Base-by-base conservation (phyloP, 1,140 invertebrate species). In the Ips nitidus region DNA sequence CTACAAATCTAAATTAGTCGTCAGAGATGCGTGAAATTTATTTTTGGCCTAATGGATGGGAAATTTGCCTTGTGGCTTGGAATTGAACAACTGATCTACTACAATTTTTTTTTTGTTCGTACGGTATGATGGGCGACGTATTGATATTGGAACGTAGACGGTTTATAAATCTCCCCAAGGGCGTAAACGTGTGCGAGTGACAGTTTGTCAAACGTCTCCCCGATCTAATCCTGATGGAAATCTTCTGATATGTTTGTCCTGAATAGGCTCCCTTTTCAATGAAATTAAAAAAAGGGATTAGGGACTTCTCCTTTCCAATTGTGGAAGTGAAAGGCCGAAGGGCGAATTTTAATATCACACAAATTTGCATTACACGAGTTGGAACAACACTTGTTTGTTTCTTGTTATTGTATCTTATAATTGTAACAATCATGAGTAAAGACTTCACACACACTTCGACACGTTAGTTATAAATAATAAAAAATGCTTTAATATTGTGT, bases 151-250 rank as follows among this genome's bases (percentile, higher is more conserved):
- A 61, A 61, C 58, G 43, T 37, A 61, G 58, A 8, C 42, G 7
- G 5, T 43, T 45, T 4, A 61, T 58, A 61, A 4, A 61, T 38
- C 5, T 5, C 40, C 37, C 2, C 4, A 40, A 22, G 55, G 37
- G 41, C 52, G 5, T 37, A 55, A 55, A 50, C 45, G 41, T 36
- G 58, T 61, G 58, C 43, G 37, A 43, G 58, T 61, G 58, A 61
- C 58, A 61, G 58, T 61, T 61, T 61, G 58, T 61, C 58, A 61
- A 45, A 61, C 41, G 58, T 43, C 41, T n/a, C 6, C n/a, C 47
- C 43, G 40, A 40, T 57, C 55, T 57, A 57, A 57, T 57, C 58
- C 58, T 43, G 58, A 61, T 61, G 56, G 36, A 61, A 43, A 61
- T 61, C 58, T 61, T 47, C 5, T 61, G 58, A 61, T 45, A 61